Conservation (phyloP, 2,113 vertebrate species). For the Prionailurus bengalensis region DNA sequence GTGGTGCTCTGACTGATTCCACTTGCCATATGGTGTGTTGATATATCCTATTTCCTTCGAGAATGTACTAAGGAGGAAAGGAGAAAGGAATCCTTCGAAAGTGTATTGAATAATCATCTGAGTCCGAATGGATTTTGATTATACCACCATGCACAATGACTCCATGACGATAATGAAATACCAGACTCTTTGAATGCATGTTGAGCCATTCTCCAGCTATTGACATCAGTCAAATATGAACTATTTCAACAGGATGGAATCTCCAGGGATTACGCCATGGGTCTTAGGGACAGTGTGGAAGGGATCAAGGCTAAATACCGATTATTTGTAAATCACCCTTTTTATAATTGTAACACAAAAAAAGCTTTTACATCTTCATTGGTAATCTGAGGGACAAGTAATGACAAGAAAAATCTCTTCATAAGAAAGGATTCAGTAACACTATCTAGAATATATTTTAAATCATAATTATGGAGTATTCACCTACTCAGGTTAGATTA, state of each 20-base stretch:
- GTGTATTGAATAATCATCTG: conserved; percentile 74
- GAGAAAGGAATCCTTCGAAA: conserved; percentile 70
- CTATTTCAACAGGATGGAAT: conserved; percentile 71
- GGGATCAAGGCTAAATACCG: conserved; percentile 60
- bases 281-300: conserved; percentile 52
- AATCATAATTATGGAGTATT: conserved; percentile 59
- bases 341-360: neutral
- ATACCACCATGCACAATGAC: conserved; percentile 71
- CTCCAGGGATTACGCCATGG: conserved; percentile 20
- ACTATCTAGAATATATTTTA: conserved; percentile 52
- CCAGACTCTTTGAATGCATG: neutral
- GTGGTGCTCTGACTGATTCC: conserved; percentile 70
- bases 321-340: neutral
- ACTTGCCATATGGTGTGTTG: conserved; percentile 80
- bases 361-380: conserved; percentile 59
- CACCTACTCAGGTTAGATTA: conserved; percentile 66
- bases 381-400: conserved; percentile 37
- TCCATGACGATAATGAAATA: conserved; percentile 56
- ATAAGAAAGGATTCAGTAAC: conserved; percentile 54
- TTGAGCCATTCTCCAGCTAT: neutral
- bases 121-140: conserved; percentile 80
- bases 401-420: conserved; percentile 61
- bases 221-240: conserved; percentile 59
- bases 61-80: conserved; percentile 61
- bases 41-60: conserved; percentile 78